These are phyloP conservation scores for Drosophila equinoxialis DNA, from an alignment of 1,140 invertebrate genomes.

Conservation along the genomic window DNA sequence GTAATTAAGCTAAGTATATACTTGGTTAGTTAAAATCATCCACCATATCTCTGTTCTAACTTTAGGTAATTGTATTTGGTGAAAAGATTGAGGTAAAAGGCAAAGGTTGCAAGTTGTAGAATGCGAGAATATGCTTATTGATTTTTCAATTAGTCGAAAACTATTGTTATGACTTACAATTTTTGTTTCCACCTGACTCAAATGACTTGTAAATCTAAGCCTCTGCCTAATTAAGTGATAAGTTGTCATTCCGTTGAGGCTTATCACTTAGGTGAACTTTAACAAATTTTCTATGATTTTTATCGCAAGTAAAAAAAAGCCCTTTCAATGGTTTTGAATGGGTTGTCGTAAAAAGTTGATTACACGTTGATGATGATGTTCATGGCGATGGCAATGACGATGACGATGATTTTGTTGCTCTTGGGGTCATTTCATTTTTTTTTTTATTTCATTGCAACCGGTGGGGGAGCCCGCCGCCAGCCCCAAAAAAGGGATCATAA, in stretches of 20 bases:
- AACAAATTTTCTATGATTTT: conserved; percentile 76
- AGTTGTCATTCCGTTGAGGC: conserved; percentile 33
- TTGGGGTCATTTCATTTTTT: background rate
- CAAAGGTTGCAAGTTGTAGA: no score
- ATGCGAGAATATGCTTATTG: conserved; percentile 23
- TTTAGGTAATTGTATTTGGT: no score
- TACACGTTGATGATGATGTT: conserved; percentile 15
- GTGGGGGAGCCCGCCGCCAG: conserved; percentile 4
- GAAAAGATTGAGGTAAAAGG: no score
- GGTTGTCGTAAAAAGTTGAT: conserved; percentile 57
- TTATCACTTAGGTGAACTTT: conserved; percentile 47
- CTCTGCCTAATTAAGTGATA: conserved; percentile 69
- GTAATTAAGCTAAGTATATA: no score
- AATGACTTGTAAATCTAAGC: conserved; percentile 2
- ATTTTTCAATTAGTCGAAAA: conserved; percentile 21
- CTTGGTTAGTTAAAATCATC: no score
- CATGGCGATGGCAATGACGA: background rate
- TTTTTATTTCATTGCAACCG: conserved; percentile 20
- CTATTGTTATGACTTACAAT: no score
- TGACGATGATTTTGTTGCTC: background rate
- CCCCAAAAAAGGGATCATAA: conserved; percentile 50
- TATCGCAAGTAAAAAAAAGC: conserved; percentile 55
- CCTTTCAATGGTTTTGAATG: conserved; percentile 54
- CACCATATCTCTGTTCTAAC: no score
- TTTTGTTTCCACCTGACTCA: background rate